Evolutionary conservation across 1,140 invertebrate genomes (phyloP), one percentile per base, ranked within the genome.

Genomic region (Acyrthosiphon pisum): DNA sequence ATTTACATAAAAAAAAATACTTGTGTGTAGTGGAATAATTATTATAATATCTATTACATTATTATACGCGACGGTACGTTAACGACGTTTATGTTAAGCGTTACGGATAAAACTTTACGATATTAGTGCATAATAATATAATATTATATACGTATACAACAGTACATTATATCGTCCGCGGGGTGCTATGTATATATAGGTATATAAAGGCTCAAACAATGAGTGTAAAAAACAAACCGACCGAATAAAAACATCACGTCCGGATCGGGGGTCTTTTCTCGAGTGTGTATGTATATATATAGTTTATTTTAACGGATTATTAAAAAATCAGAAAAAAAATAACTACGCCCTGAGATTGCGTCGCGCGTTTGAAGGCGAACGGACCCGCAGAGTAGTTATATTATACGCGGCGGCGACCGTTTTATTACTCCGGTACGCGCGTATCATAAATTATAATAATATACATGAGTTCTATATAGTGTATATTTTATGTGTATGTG

Each of bases 161-260:
- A 84, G 22, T 23, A 41, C 22, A 41, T 37, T 41, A 41, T 44
- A 23, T 84, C 83, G 23, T 84, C 41, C 83, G 83, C 83, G 83
- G 23, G 83, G 37, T 41, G 41, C 22, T 84, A 41, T 84, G 41
- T 84, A 26, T 41, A 84, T 84, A n/a, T 30, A 26, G 26, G 26
- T 8, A 30, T 26, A 60, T 60, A 68, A 68, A 44, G 83, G 37
- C 44, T 84, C 41, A 84, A 84, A 84, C 83, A 84, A 84, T 84
- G 83, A 84, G 7, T 26, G 37, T 84, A 84, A 84, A 84, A 83
- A 41, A 84, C 8, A 41, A 84, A 84, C 37, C 83, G 83, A 84
- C 83, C 83, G 83, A 84, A 84, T 84, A 84, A 84, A 41, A 84
- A 84, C 41, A 84, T 84, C 83, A 84, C 35, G 83, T 44, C 41